Conservation (phyloP, 2,888 invertebrate genomes). For the Hylaea fasciaria region DNA sequence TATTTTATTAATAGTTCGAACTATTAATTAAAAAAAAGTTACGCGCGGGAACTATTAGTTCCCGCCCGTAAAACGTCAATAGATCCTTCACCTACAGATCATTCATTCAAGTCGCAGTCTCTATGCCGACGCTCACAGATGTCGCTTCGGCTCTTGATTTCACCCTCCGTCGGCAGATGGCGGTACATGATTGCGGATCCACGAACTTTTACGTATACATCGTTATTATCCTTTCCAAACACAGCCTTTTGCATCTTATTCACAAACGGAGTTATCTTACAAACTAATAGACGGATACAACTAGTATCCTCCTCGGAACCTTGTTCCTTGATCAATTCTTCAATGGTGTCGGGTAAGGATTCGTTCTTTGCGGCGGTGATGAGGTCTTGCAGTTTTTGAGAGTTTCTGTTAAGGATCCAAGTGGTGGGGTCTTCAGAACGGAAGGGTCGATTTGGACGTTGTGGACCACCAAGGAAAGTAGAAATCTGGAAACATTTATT, state of each 20-base stretch:
- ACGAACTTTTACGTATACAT: conserved; percentile 57
- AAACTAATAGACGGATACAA: conserved; percentile 89
- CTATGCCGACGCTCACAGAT: conserved; percentile 86
- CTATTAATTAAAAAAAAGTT: too few relatives aligned
- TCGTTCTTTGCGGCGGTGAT: conserved; percentile 86
- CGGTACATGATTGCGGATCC: conserved; percentile 82
- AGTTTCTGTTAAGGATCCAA: conserved; percentile 88
- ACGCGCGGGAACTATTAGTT: too few relatives aligned
- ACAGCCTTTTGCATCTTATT: conserved; percentile 90
- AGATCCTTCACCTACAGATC: too few relatives aligned
- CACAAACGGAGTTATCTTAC: conserved; percentile 91
- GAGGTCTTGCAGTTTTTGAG: conserved; percentile 82
- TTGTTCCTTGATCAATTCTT: conserved; percentile 84
- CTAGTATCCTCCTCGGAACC: conserved; percentile 86
- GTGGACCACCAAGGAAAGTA: conserved; percentile 78
- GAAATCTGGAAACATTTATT: conserved; percentile 81
- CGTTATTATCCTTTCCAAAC: conserved; percentile 70
- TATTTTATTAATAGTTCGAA: too few relatives aligned
- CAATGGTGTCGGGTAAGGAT: conserved; percentile 86
- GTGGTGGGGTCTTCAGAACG: conserved; percentile 66
- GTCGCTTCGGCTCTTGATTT: conserved; percentile 85
- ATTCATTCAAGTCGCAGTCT: conserved; percentile 75
- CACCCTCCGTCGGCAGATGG: conserved; percentile 86
- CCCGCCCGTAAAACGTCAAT: too few relatives aligned
- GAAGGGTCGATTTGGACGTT: conserved; percentile 53